phyloP scores from a whole-genome alignment of 2,797 vertebrate species.

The Gorsachius magnificus region DNA sequence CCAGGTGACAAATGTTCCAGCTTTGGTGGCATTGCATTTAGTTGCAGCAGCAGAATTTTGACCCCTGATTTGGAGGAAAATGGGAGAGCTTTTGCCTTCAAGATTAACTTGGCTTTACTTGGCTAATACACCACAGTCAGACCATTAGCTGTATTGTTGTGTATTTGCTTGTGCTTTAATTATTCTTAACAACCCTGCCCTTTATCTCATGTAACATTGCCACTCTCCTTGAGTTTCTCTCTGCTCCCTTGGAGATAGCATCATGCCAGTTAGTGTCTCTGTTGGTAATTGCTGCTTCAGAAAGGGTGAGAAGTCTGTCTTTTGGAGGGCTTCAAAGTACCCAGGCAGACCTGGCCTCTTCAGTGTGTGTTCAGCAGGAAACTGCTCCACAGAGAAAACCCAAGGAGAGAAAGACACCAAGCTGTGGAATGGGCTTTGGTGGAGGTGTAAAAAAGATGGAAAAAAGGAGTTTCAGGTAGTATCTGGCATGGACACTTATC shows the following conservation, averaged over 20 bases:
- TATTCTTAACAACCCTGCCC: slow-evolving; percentile 5
- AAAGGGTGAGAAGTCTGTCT: slow-evolving; percentile 19
- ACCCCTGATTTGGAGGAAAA: neutral
- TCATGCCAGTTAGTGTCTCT: slow-evolving; percentile 23
- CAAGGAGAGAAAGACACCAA: neutral
- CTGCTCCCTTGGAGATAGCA: neutral
- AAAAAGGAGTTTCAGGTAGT: neutral
- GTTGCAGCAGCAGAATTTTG: neutral
- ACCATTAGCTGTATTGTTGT: neutral
- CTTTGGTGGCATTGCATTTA: neutral
- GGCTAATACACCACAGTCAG: neutral
- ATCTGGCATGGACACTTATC: neutral
- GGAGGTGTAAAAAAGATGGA: neutral
- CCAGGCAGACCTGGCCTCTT: neutral
- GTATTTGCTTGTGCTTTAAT: slow-evolving; percentile 8
- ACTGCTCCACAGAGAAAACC: neutral
- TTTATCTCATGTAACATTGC: slow-evolving; percentile 16
- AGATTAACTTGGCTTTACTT: neutral
- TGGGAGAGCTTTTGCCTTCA: neutral
- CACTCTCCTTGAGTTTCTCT: neutral
- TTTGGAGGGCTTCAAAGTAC: neutral
- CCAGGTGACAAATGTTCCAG: neutral
- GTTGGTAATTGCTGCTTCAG: slow-evolving; percentile 4
- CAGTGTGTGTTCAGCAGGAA: neutral
- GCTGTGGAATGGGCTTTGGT: neutral